A percentile compares a stretch with the other conserved stretches of the same genome.
phyloP scores from a whole-genome alignment of 2,113 vertebrate genomes.

The Sorex fumeus region DNA sequence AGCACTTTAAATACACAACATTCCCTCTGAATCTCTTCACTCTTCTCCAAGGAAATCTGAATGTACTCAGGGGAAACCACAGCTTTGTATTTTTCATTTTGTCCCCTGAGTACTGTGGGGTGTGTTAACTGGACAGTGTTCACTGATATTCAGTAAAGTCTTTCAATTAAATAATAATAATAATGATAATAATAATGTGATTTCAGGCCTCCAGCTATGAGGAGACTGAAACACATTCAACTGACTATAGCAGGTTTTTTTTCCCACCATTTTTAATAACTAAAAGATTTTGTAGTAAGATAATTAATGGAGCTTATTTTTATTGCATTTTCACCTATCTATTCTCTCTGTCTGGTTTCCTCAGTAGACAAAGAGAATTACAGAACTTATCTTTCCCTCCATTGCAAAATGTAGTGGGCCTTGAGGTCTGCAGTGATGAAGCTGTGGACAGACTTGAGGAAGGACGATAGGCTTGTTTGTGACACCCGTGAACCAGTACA shows the following conservation, averaged over 20 bases:
- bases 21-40: not conserved
- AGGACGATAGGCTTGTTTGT: not conserved
- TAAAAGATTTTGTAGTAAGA: no score
- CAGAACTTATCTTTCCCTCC: not conserved
- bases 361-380: not conserved
- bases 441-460: not conserved
- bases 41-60: not conserved
- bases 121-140: not conserved
- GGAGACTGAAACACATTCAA: not conserved
- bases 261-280: not conserved
- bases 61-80: not conserved
- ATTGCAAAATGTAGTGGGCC: not conserved
- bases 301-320: not conserved
- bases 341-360: not conserved
- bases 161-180: not conserved
- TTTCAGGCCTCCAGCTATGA: not conserved
- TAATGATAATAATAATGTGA: slow-evolving; percentile 9
- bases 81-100: not conserved
- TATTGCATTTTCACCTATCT: not conserved
- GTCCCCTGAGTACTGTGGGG: not conserved
- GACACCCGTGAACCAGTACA: not conserved
- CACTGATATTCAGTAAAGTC: not conserved
- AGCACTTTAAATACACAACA: not conserved
- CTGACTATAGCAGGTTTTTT: not conserved
- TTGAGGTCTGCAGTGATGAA: not conserved